A percentile compares a stretch with the other conserved stretches of the same genome.
phyloP scores from a whole-genome alignment of 2,888 invertebrate species.

The Kuschelorhynchus macadamiae region DNA sequence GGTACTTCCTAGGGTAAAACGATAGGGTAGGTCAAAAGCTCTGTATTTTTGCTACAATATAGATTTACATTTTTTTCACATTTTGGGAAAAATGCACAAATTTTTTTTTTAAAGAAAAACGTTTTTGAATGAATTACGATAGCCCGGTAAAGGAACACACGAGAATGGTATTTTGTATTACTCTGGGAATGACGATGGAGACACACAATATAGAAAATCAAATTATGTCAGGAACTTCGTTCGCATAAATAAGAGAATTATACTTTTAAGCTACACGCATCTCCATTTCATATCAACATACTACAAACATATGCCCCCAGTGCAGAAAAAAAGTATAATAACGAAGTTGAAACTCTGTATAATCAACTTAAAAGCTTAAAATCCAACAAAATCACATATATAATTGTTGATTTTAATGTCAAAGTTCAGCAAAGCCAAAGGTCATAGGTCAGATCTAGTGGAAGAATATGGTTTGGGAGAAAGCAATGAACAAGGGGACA shows the following conservation, averaged over 20 bases:
- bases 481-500: too few relatives aligned
- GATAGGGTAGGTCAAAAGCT: too few relatives aligned
- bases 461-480: too few relatives aligned
- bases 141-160: conserved; percentile 31
- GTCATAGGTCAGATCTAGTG: too few relatives aligned
- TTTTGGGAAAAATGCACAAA: too few relatives aligned
- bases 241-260: background rate
- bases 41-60: too few relatives aligned
- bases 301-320: background rate
- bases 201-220: background rate
- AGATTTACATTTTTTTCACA: too few relatives aligned
- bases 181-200: background rate
- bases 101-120: too few relatives aligned
- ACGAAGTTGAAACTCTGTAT: background rate
- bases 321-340: conserved; percentile 2
- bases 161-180: background rate
- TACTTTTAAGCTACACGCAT: background rate
- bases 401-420: background rate
- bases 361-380: background rate
- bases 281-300: conserved; percentile 6
- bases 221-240: conserved; percentile 2
- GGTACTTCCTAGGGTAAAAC: too few relatives aligned
- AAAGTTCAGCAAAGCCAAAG: too few relatives aligned
- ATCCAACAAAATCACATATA: background rate
- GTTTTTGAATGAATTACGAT: conserved; percentile 39